Evolutionary conservation across 2,797 vertebrate species (phyloP).

Genomic region (Ambastaia sidthimunki): DNA sequence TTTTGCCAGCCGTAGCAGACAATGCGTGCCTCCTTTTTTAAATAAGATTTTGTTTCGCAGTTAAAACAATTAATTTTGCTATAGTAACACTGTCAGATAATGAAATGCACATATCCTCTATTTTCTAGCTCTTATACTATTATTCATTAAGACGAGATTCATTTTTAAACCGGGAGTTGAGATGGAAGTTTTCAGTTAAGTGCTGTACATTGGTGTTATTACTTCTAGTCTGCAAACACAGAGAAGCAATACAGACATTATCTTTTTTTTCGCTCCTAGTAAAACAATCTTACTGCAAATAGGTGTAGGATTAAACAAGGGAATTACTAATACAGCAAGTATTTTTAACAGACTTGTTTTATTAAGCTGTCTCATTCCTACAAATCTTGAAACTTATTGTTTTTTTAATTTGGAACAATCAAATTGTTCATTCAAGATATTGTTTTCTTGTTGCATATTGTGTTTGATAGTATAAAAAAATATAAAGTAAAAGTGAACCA

Average conservation of each 20-base stretch:
- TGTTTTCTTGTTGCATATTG: constrained; percentile 43
- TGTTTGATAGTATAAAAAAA: constrained; percentile 54
- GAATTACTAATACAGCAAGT: constrained; percentile 39
- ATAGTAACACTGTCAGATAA: constrained; percentile 57
- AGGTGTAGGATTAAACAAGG: constrained; percentile 58
- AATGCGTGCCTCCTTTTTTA: constrained; percentile 47
- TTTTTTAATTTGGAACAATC: constrained; percentile 51
- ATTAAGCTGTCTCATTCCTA: constrained; percentile 56
- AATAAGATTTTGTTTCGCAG: constrained; percentile 36
- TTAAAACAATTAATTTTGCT: constrained; percentile 39
- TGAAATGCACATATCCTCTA: constrained; percentile 54
- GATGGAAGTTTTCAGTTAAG: constrained; percentile 54
- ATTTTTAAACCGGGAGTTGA: constrained; percentile 54
- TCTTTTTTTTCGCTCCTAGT: constrained; percentile 51
- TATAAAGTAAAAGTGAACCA: constrained; percentile 38
- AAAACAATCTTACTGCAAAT: constrained; percentile 60
- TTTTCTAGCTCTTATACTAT: constrained; percentile 58
- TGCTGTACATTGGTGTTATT: constrained; percentile 60
- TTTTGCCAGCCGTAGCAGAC: constrained; percentile 52
- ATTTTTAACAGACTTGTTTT: constrained; percentile 59
- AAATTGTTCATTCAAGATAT: constrained; percentile 46
- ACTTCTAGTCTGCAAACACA: constrained; percentile 60
- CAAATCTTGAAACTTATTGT: constrained; percentile 54
- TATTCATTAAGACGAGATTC: constrained; percentile 58
- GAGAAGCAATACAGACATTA: constrained; percentile 54